Conservation (phyloP, 2,797 vertebrate genomes). For the Acanthopagrus latus region DNA sequence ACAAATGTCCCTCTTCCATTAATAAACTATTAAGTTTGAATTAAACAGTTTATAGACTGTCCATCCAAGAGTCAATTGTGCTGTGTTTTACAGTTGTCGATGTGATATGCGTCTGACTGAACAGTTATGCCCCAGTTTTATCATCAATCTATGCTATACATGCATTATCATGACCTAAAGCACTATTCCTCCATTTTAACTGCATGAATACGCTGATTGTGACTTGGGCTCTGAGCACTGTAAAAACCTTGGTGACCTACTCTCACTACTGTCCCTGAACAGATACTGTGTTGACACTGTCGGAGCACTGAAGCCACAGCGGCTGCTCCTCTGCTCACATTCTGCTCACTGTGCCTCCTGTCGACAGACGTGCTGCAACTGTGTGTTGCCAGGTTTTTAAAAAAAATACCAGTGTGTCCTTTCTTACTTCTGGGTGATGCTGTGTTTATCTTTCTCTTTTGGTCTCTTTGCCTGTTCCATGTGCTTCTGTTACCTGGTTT, state of each 20-base stretch:
- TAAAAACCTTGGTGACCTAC: neutral
- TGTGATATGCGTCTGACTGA: neutral
- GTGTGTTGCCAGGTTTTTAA: constrained; percentile 2
- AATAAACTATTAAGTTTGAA: neutral
- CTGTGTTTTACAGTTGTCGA: neutral
- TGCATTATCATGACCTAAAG: too few species aligned
- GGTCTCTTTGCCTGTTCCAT: neutral
- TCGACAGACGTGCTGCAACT: neutral
- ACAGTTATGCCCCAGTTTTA: too few species aligned
- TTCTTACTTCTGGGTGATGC: neutral
- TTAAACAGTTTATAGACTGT: neutral
- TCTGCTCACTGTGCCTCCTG: neutral
- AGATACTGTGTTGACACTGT: neutral
- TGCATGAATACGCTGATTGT: too few species aligned
- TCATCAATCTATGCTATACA: too few species aligned
- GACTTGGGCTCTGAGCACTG: neutral
- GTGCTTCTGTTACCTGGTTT: constrained; percentile 23
- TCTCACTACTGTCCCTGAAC: neutral
- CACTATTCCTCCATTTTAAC: too few species aligned
- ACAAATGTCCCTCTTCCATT: neutral
- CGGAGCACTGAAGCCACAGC: neutral
- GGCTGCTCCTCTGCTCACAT: neutral
- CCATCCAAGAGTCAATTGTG: neutral
- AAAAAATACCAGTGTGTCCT: neutral
- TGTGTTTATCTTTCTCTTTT: constrained; percentile 22